Evolutionary conservation across 2,888 invertebrate species (phyloP).

Genomic region (Polymixis flavicincta): DNA sequence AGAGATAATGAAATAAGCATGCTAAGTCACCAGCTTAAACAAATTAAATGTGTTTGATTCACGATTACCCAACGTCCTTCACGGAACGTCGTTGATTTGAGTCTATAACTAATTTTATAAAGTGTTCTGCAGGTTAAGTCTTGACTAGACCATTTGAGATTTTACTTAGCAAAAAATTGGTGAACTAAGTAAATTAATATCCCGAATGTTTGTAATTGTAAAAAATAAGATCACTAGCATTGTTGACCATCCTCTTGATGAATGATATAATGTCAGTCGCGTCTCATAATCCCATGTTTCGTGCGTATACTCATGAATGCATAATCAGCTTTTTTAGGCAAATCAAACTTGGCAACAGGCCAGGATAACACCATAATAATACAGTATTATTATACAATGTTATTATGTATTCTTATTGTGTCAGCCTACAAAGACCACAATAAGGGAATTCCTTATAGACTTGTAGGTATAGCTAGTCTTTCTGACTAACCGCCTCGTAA

Average conservation of each 20-base stretch:
- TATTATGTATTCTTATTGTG: conserved; percentile 29
- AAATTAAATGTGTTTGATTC: conserved; percentile 37
- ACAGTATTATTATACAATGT: conserved; percentile 22
- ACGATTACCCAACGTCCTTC: conserved; percentile 33
- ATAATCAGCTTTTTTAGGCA: conserved; percentile 31
- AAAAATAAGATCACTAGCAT: neutral
- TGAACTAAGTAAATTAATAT: neutral
- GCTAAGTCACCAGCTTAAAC: conserved; percentile 31
- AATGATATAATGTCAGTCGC: conserved; percentile 13
- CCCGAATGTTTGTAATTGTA: neutral
- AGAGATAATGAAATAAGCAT: conserved; percentile 30
- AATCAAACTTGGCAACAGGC: conserved; percentile 40
- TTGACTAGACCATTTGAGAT: conserved; percentile 1
- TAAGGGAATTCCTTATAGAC: conserved; percentile 2
- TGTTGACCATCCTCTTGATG: conserved; percentile 23
- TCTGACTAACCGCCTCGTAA: neutral
- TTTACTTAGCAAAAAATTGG: neutral
- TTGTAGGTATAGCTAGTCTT: neutral
- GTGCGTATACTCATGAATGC: conserved; percentile 39
- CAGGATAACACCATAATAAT: conserved; percentile 31
- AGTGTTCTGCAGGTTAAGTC: conserved; percentile 1
- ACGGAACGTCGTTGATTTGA: conserved; percentile 28
- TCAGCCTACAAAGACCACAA: neutral
- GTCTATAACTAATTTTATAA: conserved; percentile 27
- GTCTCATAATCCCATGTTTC: neutral